Evolutionary conservation across 2,888 invertebrate species (phyloP), one percentile per base, ranked within the genome.

Genomic region (Cataglyphis altisquamis): DNA sequence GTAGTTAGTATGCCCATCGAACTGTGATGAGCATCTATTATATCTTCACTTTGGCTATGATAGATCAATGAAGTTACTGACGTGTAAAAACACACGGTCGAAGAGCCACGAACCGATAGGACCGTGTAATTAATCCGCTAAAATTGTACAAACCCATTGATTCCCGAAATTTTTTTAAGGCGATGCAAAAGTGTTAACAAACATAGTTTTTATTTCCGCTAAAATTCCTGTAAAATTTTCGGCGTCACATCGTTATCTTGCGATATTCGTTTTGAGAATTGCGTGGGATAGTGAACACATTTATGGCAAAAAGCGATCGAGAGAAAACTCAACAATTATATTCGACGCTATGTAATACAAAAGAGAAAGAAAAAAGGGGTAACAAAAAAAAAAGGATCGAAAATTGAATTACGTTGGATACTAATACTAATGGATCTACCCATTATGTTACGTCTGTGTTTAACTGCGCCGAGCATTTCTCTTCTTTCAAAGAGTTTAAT

Each of bases 31-130:
- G 64, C 88, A 86, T 86, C 83, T 70, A 68, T 81, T 82, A 78
- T 52, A 52, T 52, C 73, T 83, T 85, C 82, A 89, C 88, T 87
- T 89, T 86, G 82, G 74, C 72, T 77, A 55, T 72, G 81, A 86
- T 83, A 88, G 84, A 80, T 87, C 90, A 87, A 88, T 86, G 83
- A 83, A 85, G 72, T 83, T 89, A 75, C 12, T 84, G 88, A 90
- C 84, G 87, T 85, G 89, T 88, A 84, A 87, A 73, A 84, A 83
- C 81, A 86, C 84, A 88, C 64, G 90, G 87, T 87, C 86, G 85
- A 85, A 86, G 85, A 82, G 80, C 83, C 87, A 85, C 86, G 75
- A 84, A 90, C 75, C 88, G 72, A 83, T 52, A 68, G 82, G 39
- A 82, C 78, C 68, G 68, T 86, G 84, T 88, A 66, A 81, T 84